Evolutionary conservation across 2,113 vertebrate genomes (phyloP), one percentile per base, ranked within the genome.

Genomic region (Cisticola juncidis): DNA sequence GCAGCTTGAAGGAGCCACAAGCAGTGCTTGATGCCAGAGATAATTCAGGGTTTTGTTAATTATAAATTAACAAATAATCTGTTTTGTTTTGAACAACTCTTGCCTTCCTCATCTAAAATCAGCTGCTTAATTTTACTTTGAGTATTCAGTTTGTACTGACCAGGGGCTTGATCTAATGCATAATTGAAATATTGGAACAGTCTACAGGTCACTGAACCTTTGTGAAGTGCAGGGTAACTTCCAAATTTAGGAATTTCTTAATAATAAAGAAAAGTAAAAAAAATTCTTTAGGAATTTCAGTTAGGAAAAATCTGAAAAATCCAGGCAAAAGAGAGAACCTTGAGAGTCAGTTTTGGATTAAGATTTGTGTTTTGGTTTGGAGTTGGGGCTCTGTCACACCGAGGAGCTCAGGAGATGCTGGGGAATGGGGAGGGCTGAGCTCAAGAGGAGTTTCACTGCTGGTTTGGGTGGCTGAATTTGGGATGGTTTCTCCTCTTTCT

Each of bases 71-170:
- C 38, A 38, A 38, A 38, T 38, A 38, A 17, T 62, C 62, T 88
- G 38, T 2, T 76, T 88, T 69, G 51, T 69, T 82, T 73, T 88
- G 72, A 93, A 86, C 84, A 50, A 12, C 42, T 84, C 44, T 79
- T 77, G 38, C 36, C 62, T 66, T 74, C 88, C 31, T 90, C 56
- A 79, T 82, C 62, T 94, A 57, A 81, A 92, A 85, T 85, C 92
- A 88, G 31, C 53, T 64, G 31, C 53, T 47, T 68, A 57, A 40
- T 62, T 19, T 60, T 44, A 77, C 58, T 95, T 96, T 84, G 56
- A 40, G 64, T 64, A 50, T 87, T 86, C 4, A 7, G 82, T 95
- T 94, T 94, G 61, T 88, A 94, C 47, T 50, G 93, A 73, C 73
- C 92, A 79, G 64, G 50, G 84, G 40, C 51, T 74, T 20, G 80